Base-by-base conservation (phyloP, 1,140 invertebrate genomes). In the Zeugodacus cucurbitae region DNA sequence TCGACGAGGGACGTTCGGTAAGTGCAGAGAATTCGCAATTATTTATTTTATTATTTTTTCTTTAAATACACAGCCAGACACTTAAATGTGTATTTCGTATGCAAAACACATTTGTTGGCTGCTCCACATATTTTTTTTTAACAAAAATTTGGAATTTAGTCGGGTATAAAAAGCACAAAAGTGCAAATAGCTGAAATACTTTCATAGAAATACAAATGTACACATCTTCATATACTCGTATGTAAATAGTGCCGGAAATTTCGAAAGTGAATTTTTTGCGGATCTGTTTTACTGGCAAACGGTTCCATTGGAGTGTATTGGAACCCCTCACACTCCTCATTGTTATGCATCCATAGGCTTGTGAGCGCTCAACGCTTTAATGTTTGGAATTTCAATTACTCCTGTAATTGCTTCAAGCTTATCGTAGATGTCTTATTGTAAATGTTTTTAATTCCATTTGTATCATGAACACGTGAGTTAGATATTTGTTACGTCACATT, bases 1-100 rank as follows among this genome's bases (percentile, higher is more conserved):
- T 88, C 34, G 88, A 88, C 17, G 70, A 64, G 10, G 70, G 88
- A 41, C 85, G 86, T 32, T 22, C 54, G 88, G 88, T 88, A 62
- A 87, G 88, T 88, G 44, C 17, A 37, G n/a, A 64, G 29, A 54
- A 54, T 67, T 34, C 4, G n/a, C 11, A 29, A 17, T 82, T 82
- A 26, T 20, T 26, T 48, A 14, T 14, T 82, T 20, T 41, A 41
- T 37, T 6, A 1, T 74, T 7, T 74, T 17, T 74, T 3, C 3
- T 3, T 67, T 26, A 67, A 29, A 26, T 14, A 14, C 11, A 32
- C 10, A 67, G 74, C n/a, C 34, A 48, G 74, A 41, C 74, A 41
- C 41, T 82, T 26, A 29, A 54, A 29, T 82, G 22, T 0, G 8
- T 11, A 26, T 48, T 82, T 0, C 5, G 44, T 29, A 82, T 82